Base-by-base conservation (phyloP, 2,888 invertebrate species). In the Hecatera dysodea region DNA sequence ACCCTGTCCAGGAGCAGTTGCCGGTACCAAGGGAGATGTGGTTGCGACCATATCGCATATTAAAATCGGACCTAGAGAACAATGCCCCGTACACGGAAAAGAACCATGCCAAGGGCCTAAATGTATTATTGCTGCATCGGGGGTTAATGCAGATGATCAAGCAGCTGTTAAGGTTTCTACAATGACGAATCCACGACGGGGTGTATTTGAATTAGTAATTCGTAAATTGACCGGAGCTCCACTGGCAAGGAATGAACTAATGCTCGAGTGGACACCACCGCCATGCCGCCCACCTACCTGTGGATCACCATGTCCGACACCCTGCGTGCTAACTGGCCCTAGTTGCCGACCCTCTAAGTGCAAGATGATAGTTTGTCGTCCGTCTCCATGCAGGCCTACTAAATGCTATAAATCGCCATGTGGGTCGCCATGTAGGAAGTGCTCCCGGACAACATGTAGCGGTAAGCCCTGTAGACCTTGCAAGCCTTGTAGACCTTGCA, bases 231-330 rank as follows among this genome's bases (percentile, higher is more conserved):
- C 86, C 27, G 95, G 95, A 36, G 94, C 94, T 39, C 94, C 95
- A 19, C 86, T 95, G 24, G 95, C 95, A 15, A 94, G 85, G 76
- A 95, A 95, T 78, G 95, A 96, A 80, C 81, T 96, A 50, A 94
- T 95, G 93, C 82, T 96, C 52, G 95, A 96, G 86, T 96, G 95
- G 95, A 93, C 93, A 9, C 95, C 95, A 2, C 95, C 95, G 4
- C 91, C 93, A 9, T 81, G 83, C 17, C 88, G 91, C 9, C 82
- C 89, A 29, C 57, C 71, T 27, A 29, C 52, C 19, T 83, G 82
- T 12, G 72, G 50, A 17, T 55, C 72, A 6, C 70, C 80, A 55
- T 79, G 82, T 59, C 22, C 22, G 4, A 53, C 60, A 15, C 79
- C 84, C n/a, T 83, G 83, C 50, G 1, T 7, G 33, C 8, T 36